Evolutionary conservation across 2,113 vertebrate species (phyloP), one percentile per base, ranked within the genome.

Genomic region (Calidris pygmaea): DNA sequence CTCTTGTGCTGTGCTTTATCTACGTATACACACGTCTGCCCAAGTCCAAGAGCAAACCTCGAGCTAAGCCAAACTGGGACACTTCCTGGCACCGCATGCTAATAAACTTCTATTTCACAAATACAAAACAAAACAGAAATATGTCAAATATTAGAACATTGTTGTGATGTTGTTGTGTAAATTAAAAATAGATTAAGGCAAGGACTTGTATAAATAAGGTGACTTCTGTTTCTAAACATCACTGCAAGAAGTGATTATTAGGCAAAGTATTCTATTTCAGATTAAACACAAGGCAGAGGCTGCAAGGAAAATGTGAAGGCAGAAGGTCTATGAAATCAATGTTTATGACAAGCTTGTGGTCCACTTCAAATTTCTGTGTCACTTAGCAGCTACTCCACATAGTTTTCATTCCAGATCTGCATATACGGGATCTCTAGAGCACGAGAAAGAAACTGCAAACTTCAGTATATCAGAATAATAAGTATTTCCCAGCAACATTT

Each of bases 291-390:
- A 93, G 82, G 90, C 90, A 93, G 78, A 95, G 78, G 77, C 84
- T 91, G 60, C 85, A 90, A 96, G 95, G 77, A 78, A 96, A 97
- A 95, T 77, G 68, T 90, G 97, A 97, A 96, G 95, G 92, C 97
- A 97, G 96, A 96, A 97, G 96, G 87, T 95, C 53, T 94, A 53
- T 79, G 72, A 96, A 77, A 94, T 84, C 88, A 95, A 52, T 96
- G 94, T 97, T 97, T 97, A 77, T 98, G 97, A 97, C 95, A 98
- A 84, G 71, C 76, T 93, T 91, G 80, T 96, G 88, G 92, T 96
- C 89, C 78, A 78, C 53, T 88, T 85, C 67, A 95, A 94, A 97
- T 92, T 95, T 97, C 83, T 96, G 70, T 96, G 97, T 97, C 96
- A 96, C 73, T 96, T 97, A 97, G 92, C 98, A 98, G 84, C 95